Base-by-base conservation (phyloP, 2,797 vertebrate genomes). In the Betta splendens region DNA sequence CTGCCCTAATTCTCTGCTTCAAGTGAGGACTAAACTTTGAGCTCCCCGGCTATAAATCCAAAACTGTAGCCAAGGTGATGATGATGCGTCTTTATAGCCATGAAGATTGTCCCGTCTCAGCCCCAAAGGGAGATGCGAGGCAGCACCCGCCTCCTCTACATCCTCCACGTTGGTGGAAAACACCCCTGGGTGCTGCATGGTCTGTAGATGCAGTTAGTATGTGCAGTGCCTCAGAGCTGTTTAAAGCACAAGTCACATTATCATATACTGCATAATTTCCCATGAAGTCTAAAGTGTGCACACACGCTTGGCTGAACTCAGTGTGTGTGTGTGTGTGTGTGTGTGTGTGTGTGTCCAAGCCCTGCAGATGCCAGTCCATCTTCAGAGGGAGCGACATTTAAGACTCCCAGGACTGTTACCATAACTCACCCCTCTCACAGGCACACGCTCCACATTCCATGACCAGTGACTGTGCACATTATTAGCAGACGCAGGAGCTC, bases 381-480 rank as follows among this genome's bases (percentile, higher is more conserved):
- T 91, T 88, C 71, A 80, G 72, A 85, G 90, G 88, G 86, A 86
- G 75, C 64, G 52, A 70, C 69, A 80, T 85, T 89, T 88, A 89
- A 87, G 83, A 86, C 69, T 79, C 83, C 75, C 85, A 77, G 77
- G 64, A 85, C 77, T 74, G 78, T 85, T 82, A 85, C 85, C 72
- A 84, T 91, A 89, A 90, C 79, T 88, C 35, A 37, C 42, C 40
- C 21, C 35, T 29, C 31, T 23, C 72, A 62, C 48, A 52, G 40
- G 55, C 58, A 54, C 49, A 50, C 13, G 50, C 55, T 67, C 68
- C 21, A 73, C 46, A 75, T 72, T 72, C 75, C 64, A 63, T 67
- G 70, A 80, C 63, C 71, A 71, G 70, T 66, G 58, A 84, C 79
- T 66, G 71, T 81, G 65, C 82, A 74, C 81, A 84, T 88, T 84